Conservation (phyloP, 2,113 vertebrate species). For the Monopterus albus region DNA sequence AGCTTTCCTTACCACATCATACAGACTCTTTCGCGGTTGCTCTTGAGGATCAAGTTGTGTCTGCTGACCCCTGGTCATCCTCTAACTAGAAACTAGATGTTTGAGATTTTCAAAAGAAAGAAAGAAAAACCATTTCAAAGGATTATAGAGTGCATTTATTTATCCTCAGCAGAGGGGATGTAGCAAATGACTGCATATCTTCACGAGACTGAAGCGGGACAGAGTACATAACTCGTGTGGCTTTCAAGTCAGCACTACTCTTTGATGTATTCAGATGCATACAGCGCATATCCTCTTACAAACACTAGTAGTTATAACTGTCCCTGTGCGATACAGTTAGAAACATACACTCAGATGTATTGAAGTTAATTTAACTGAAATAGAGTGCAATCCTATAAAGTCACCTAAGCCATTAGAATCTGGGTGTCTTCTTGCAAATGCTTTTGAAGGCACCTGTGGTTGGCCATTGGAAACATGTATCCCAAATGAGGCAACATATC, state of each 20-base stretch:
- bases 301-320: slow-evolving; percentile 42
- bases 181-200: slow-evolving; percentile 62
- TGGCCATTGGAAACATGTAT: slow-evolving; percentile 67
- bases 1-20: slow-evolving; percentile 59
- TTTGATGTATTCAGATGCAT: slow-evolving; percentile 62
- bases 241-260: slow-evolving; percentile 26
- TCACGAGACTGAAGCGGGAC: slow-evolving; percentile 54
- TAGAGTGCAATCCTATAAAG: slow-evolving; percentile 20
- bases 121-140: slow-evolving; percentile 28
- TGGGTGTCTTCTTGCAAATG: slow-evolving; percentile 48
- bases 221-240: slow-evolving; percentile 44
- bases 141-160: slow-evolving; percentile 64
- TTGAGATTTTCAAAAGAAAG: slow-evolving; percentile 45
- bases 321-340: slow-evolving; percentile 39
- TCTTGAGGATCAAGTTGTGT: slow-evolving; percentile 50
- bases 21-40: slow-evolving; percentile 41
- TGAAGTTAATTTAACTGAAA: slow-evolving; percentile 16
- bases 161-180: slow-evolving; percentile 60
- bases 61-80: slow-evolving; percentile 45
- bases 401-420: slow-evolving; percentile 39
- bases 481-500: slow-evolving; percentile 69
- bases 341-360: slow-evolving; percentile 29
- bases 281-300: slow-evolving; percentile 47
- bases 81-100: slow-evolving; percentile 54
- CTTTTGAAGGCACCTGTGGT: slow-evolving; percentile 62